phyloP scores from a whole-genome alignment of 2,888 invertebrate species.

The Drosophila macrospina region DNA sequence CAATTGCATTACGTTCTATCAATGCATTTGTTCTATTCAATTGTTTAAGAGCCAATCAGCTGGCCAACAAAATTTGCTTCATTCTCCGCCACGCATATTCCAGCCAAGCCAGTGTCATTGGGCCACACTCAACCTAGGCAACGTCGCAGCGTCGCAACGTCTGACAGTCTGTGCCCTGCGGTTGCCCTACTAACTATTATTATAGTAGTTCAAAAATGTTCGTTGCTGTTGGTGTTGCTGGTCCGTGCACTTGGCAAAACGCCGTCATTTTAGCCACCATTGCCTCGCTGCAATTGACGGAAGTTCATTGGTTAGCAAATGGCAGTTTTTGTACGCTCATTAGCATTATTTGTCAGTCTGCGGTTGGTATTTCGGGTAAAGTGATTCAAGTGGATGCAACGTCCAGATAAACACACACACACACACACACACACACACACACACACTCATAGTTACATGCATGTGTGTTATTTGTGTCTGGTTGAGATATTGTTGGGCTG shows the following conservation, averaged over 20 bases:
- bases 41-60: no score
- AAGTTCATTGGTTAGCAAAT: slow-evolving; percentile 80
- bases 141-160: slow-evolving; percentile 10
- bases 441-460: no score
- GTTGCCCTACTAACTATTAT: slow-evolving; percentile 80
- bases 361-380: slow-evolving; percentile 64
- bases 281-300: slow-evolving; percentile 77
- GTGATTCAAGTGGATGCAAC: slow-evolving; percentile 65
- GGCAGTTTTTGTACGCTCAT: slow-evolving; percentile 81
- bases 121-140: slow-evolving; percentile 6
- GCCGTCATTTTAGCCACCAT: slow-evolving; percentile 75
- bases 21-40: no score
- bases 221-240: slow-evolving; percentile 49
- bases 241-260: slow-evolving; percentile 66
- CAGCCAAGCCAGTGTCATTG: slow-evolving; percentile 53
- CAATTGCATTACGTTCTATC: no score
- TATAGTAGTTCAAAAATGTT: slow-evolving; percentile 65
- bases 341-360: slow-evolving; percentile 80
- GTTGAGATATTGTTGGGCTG: slow-evolving; percentile 16
- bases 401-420: slow-evolving; percentile 30
- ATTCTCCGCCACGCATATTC: neutral
- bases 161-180: slow-evolving; percentile 65
- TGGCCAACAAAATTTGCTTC: neutral
- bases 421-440: slow-evolving; percentile 16
- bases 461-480: slow-evolving; percentile 18